Evolutionary conservation across 2,113 vertebrate genomes (phyloP).

Genomic region (Daboia siamensis): DNA sequence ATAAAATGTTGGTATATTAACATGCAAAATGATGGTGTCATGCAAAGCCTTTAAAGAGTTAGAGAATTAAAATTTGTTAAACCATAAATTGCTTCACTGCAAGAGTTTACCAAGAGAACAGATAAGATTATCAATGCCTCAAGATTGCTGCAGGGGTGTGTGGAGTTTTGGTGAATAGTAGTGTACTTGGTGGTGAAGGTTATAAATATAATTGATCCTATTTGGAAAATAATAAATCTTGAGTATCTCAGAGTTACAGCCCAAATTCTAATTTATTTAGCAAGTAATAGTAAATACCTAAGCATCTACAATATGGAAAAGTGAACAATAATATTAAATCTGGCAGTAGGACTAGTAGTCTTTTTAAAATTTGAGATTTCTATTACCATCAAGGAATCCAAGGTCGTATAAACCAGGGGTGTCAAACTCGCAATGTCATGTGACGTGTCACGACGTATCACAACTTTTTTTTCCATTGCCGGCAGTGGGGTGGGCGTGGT

Average conservation of each 20-base stretch:
- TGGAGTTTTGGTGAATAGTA: neutral
- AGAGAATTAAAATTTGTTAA: conserved; percentile 21
- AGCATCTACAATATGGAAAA: neutral
- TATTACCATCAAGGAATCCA: neutral
- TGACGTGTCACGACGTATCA: too few relatives aligned
- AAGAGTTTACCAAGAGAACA: conserved; percentile 3
- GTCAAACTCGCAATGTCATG: too few relatives aligned
- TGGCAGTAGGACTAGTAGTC: neutral
- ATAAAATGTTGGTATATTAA: conserved; percentile 35
- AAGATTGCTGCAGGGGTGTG: neutral
- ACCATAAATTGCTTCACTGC: conserved; percentile 25
- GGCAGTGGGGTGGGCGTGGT: too few relatives aligned
- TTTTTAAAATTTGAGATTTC: neutral
- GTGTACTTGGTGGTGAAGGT: neutral
- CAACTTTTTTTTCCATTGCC: too few relatives aligned
- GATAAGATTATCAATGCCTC: neutral
- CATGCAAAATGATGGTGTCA: conserved; percentile 31
- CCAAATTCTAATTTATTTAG: neutral
- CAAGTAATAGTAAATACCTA: neutral
- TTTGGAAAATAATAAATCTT: neutral
- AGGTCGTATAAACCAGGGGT: too few relatives aligned
- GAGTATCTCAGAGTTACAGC: neutral
- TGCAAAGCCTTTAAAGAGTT: conserved; percentile 40
- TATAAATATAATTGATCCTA: neutral
- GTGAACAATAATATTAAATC: too few relatives aligned